Evolutionary conservation across 2,113 vertebrate species (phyloP), one percentile per base, ranked within the genome.

Genomic region (Campylomormyrus numenius): DNA sequence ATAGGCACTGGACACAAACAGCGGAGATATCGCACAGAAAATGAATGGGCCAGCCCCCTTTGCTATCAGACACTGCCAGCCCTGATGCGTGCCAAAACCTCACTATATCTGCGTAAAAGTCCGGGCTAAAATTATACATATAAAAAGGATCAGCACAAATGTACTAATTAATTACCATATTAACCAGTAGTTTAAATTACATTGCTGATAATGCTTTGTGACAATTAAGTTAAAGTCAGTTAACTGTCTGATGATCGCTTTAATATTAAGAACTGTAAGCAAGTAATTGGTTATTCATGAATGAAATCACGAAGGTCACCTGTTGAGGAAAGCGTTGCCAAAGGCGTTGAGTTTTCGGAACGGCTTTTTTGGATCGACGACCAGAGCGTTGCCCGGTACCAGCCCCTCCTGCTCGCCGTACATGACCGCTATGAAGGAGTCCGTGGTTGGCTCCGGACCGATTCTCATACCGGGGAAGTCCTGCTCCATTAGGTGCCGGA

Each of bases 401-500:
- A 96, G 92, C 86, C 96, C 96, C 90, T 97, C 96, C 35, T 94
- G 94, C 31, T 96, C 94, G 19, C 95, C 96, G 88, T 96, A 93
- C 96, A 97, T 97, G 89, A 97, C 96, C 6, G 96, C 96, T 90
- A 96, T 97, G 94, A 97, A 97, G 52, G 95, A 93, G 90, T 94
- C 93, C 50, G 93, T 94, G 17, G 93, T 94, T 21, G 93, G 93
- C 46, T 94, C 93, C 92, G 96, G 96, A 89, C 96, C 96, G 92
- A 97, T 96, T 87, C 96, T 94, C 96, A 97, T 97, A 21, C 96
- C 96, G 24, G 96, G 96, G 93, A 97, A 97, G 93, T 97, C 96
- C 92, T 97, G 95, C 94, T 97, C 96, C 91, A 97, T 96, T 56
- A 97, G 92, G 93, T 97, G 96, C 0, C 95, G 93, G 93, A 97